phyloP scores from a whole-genome alignment of 2,113 vertebrate species.

The Agelaius tricolor region DNA sequence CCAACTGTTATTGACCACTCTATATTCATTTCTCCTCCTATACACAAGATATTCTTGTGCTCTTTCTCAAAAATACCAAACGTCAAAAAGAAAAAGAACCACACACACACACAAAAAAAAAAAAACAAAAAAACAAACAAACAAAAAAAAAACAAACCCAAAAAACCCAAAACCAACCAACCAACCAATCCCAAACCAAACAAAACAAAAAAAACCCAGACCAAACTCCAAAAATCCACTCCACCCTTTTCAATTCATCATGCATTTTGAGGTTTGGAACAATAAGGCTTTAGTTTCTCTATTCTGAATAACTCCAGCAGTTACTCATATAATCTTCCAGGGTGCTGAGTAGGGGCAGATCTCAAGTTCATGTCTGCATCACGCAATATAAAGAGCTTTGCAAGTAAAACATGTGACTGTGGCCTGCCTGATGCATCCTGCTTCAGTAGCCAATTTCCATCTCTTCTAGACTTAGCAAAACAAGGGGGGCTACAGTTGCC shows the following conservation, averaged over 20 bases:
- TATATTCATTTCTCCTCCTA: not conserved
- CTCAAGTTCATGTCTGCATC: not conserved
- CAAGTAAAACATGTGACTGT: not conserved
- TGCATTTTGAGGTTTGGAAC: not conserved
- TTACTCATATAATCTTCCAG: not conserved
- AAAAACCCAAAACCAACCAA: not conserved
- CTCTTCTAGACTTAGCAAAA: not conserved
- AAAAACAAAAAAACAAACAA: not conserved
- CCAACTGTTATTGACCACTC: not conserved
- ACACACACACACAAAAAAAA: not conserved
- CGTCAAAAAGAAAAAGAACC: not conserved
- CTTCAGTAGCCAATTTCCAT: not conserved
- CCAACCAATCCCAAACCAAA: not conserved
- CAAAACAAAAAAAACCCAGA: rapidly evolving
- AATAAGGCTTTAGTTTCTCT: not conserved
- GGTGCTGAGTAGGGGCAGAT: not conserved
- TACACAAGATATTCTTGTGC: not conserved
- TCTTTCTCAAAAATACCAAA: not conserved
- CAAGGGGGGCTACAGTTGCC: not conserved
- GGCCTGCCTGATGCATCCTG: not conserved
- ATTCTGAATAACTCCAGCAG: not conserved
- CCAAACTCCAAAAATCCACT: not conserved
- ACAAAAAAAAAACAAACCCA: not conserved
- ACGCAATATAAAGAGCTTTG: not conserved
- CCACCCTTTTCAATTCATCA: not conserved